Percentiles rank a stretch among this genome's conserved stretches.
Conservation (phyloP, 2,797 vertebrate species). For the Bovichtus diacanthus region DNA sequence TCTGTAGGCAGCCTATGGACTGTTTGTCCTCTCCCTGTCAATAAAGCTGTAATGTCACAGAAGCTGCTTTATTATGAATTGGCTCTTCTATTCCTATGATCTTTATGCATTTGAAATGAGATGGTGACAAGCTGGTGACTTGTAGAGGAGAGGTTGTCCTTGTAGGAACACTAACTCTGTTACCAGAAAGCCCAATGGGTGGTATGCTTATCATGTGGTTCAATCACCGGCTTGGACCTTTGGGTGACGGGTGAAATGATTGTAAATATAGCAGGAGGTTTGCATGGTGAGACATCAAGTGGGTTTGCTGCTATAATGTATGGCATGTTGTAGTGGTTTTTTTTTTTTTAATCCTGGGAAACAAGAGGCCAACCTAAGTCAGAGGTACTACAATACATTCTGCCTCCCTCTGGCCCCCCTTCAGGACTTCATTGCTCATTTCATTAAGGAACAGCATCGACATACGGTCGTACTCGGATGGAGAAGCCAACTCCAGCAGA, state of each 20-base stretch:
- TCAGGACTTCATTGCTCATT: slow-evolving; percentile 22
- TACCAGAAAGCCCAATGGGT: slow-evolving; percentile 39
- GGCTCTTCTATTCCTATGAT: neutral
- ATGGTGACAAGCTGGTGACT: slow-evolving; percentile 25
- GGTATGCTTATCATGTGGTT: slow-evolving; percentile 44
- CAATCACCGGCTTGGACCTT: slow-evolving; percentile 49
- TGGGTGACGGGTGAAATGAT: slow-evolving; percentile 39
- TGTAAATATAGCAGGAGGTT: slow-evolving; percentile 46
- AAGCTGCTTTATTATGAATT: slow-evolving; percentile 3
- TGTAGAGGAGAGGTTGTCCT: slow-evolving; percentile 22
- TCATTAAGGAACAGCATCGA: slow-evolving; percentile 30
- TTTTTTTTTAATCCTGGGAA: too few relatives aligned
- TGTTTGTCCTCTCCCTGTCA: neutral
- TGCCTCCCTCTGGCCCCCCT: neutral
- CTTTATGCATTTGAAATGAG: slow-evolving; percentile 5
- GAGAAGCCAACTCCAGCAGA: slow-evolving; percentile 31
- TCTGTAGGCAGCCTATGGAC: neutral
- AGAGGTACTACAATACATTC: neutral
- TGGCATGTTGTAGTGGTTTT: slow-evolving; percentile 14
- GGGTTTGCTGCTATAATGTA: slow-evolving; percentile 9
- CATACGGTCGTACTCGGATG: neutral
- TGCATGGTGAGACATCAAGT: slow-evolving; percentile 20
- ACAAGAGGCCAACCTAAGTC: neutral
- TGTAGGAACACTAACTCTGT: slow-evolving; percentile 43
- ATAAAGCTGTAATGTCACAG: neutral